A percentile compares a stretch with the other conserved stretches of the same genome.
phyloP scores from a whole-genome alignment of 2,797 vertebrate species.

The Danio albolineatus region DNA sequence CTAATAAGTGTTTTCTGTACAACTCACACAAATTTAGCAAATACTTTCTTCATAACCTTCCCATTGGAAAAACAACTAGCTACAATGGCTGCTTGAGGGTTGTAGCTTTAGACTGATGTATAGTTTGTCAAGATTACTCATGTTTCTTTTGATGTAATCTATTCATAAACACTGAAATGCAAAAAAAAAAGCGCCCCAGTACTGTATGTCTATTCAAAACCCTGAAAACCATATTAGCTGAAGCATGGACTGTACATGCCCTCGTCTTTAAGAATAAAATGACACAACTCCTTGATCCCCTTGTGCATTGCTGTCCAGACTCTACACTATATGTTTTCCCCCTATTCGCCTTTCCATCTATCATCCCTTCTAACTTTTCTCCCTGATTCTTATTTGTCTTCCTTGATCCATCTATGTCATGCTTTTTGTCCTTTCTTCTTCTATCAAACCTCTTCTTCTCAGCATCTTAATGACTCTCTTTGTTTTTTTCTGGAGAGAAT shows the following conservation, averaged over 20 bases:
- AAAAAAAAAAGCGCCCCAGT: no score
- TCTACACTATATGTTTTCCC: neutral
- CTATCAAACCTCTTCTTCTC: constrained; percentile 51
- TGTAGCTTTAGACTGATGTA: no score
- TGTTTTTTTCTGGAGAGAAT: constrained; percentile 64
- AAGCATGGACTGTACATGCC: neutral
- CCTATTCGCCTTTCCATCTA: neutral
- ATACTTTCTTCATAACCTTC: no score
- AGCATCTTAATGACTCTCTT: constrained; percentile 59
- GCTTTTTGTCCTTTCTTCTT: constrained; percentile 46
- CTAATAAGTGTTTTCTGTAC: no score
- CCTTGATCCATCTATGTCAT: neutral
- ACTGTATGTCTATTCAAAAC: neutral
- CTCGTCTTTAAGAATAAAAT: neutral
- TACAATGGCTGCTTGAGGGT: no score
- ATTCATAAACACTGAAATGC: no score
- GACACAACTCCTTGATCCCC: neutral
- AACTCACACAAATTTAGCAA: no score
- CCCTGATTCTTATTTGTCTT: neutral
- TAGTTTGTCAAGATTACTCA: no score
- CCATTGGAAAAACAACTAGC: no score
- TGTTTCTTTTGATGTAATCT: no score
- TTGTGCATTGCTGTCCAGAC: neutral
- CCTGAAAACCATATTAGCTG: neutral
- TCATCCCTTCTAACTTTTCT: neutral